Evolutionary conservation across 2,797 vertebrate genomes (phyloP).

Genomic region (Gambelia wislizenii): DNA sequence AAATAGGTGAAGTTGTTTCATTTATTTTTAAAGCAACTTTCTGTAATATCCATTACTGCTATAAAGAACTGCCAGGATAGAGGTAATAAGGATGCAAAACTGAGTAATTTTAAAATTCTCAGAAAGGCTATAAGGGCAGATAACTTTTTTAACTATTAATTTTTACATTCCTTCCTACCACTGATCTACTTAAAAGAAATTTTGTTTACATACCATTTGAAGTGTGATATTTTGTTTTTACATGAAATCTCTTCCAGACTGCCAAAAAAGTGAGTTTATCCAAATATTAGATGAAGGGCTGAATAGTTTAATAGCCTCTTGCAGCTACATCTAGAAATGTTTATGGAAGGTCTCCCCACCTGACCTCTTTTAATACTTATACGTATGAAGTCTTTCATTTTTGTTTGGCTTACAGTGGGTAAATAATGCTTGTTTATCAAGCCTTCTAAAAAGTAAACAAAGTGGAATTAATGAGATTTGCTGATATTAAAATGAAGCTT

Average conservation of each 20-base stretch:
- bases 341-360: slow-evolving; percentile 6
- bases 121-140: not conserved
- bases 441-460: slow-evolving; percentile 54
- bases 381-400: slow-evolving; percentile 52
- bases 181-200: slow-evolving; percentile 56
- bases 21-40: slow-evolving; percentile 44
- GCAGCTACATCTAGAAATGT: slow-evolving; percentile 58
- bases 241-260: slow-evolving; percentile 67
- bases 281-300: slow-evolving; percentile 71
- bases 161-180: slow-evolving; percentile 48
- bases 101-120: slow-evolving; percentile 65
- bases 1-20: not conserved
- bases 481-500: not conserved
- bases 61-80: slow-evolving; percentile 34
- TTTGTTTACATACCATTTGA: slow-evolving; percentile 67
- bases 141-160: not conserved
- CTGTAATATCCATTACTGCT: slow-evolving; percentile 45
- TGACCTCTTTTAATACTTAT: slow-evolving; percentile 6
- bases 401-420: slow-evolving; percentile 51
- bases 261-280: slow-evolving; percentile 69
- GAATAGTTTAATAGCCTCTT: slow-evolving; percentile 70
- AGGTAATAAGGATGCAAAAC: slow-evolving; percentile 72
- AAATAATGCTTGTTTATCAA: slow-evolving; percentile 59
- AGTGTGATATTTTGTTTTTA: slow-evolving; percentile 28
- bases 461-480: slow-evolving; percentile 2